These are phyloP conservation scores for Dicrostonyx torquatus DNA, from an alignment of 2,797 vertebrate species.

Conservation along the genomic window DNA sequence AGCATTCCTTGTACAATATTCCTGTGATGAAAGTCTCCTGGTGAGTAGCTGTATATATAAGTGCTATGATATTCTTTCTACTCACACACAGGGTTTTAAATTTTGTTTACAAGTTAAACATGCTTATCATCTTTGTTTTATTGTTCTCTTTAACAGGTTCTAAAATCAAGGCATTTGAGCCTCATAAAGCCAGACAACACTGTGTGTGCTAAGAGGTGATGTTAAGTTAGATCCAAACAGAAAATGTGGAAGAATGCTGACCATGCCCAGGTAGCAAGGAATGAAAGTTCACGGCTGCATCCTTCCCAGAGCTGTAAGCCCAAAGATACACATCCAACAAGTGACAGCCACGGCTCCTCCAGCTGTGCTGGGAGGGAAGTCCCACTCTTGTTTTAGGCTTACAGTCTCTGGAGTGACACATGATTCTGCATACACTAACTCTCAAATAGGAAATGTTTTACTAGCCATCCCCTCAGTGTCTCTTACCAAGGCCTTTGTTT, in stretches of 20 bases:
- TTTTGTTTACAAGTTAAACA: neutral
- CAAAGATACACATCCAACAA: fast-evolving
- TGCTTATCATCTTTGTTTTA: neutral
- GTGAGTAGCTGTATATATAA: too few relatives aligned
- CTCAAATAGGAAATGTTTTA: neutral
- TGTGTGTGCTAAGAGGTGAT: neutral
- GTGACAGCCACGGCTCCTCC: neutral
- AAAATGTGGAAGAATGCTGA: fast-evolving
- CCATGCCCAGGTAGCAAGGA: neutral
- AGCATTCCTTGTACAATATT: neutral
- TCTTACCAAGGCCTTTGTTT: too few relatives aligned
- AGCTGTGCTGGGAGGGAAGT: too few relatives aligned
- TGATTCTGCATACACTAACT: neutral
- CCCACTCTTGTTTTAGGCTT: too few relatives aligned
- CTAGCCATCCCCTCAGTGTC: neutral
- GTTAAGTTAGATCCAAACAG: neutral
- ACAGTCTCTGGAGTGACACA: fast-evolving
- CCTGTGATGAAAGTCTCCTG: neutral
- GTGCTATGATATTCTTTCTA: neutral
- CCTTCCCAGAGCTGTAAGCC: neutral
- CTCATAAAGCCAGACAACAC: neutral
- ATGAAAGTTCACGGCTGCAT: neutral
- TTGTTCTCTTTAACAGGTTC: neutral
- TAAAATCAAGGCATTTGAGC: neutral
- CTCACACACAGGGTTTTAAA: neutral